Percentiles rank a stretch among this genome's conserved stretches.
Conservation (phyloP, 2,888 invertebrate species). For the Eristalis tenax region DNA sequence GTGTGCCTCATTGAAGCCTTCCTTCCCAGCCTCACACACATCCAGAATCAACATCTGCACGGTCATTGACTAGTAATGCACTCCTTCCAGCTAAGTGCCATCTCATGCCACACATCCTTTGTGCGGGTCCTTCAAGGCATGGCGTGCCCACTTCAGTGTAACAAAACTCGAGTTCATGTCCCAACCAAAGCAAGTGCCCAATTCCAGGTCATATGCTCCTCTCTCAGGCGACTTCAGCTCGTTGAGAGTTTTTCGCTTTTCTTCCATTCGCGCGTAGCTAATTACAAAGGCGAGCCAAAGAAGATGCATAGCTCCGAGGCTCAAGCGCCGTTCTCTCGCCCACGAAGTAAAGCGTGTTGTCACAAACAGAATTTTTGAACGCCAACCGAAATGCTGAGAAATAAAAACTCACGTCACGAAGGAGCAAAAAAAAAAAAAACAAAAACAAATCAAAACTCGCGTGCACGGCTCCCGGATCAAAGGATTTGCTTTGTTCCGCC, state of each 20-base stretch:
- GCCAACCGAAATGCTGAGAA: constrained; percentile 36
- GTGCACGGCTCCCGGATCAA: constrained; percentile 56
- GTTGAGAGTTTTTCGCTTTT: neutral
- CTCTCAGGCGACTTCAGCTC: neutral
- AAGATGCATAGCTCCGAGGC: constrained; percentile 6
- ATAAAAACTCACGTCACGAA: constrained; percentile 48
- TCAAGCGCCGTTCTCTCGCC: neutral
- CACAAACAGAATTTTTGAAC: constrained; percentile 68
- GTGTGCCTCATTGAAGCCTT: no score
- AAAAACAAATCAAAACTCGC: constrained; percentile 61
- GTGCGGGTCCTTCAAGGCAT: neutral
- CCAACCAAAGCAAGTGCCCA: constrained; percentile 35
- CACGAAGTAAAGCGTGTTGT: neutral
- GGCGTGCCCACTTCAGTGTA: constrained; percentile 14
- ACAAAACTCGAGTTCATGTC: neutral
- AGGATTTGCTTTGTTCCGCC: constrained; percentile 63
- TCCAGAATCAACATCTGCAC: neutral
- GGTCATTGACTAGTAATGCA: neutral
- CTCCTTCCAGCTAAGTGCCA: neutral
- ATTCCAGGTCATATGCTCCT: constrained; percentile 9
- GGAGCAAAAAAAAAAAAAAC: constrained; percentile 1
- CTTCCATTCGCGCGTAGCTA: constrained; percentile 25
- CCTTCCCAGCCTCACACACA: no score
- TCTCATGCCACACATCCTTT: neutral
- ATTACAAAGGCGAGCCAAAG: constrained; percentile 42